Percentiles rank a stretch among this genome's conserved stretches.
These are phyloP conservation scores for Cottus gobio DNA, from an alignment of 2,113 vertebrate species.

Conservation along the genomic window DNA sequence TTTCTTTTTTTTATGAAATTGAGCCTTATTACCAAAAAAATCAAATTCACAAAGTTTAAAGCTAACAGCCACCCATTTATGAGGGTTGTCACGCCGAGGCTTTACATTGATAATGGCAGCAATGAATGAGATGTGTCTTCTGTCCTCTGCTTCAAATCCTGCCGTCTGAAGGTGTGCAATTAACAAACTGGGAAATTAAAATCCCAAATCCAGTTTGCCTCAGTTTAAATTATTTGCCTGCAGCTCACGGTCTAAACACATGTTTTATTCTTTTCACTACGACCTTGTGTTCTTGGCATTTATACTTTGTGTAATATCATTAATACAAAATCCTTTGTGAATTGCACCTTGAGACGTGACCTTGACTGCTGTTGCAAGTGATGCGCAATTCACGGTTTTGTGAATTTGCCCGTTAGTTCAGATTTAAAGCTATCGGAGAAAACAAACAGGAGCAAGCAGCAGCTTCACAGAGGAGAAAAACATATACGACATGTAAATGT, in stretches of 20 bases:
- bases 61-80: neutral
- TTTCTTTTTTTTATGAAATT: neutral
- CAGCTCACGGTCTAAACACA: neutral
- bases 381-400: neutral
- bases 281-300: neutral
- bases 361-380: neutral
- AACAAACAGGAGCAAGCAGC: neutral
- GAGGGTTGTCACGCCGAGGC: no score
- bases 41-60: neutral
- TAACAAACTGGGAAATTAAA: neutral
- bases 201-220: neutral
- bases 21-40: neutral
- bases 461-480: neutral
- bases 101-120: neutral
- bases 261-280: neutral
- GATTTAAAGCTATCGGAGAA: neutral
- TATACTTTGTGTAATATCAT: neutral
- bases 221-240: neutral
- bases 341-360: neutral
- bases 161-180: neutral
- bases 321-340: neutral
- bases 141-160: no score
- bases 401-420: neutral
- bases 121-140: neutral
- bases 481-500: constrained; percentile 3